phyloP scores from a whole-genome alignment of 2,113 vertebrate genomes.

The Osmerus eperlanus region DNA sequence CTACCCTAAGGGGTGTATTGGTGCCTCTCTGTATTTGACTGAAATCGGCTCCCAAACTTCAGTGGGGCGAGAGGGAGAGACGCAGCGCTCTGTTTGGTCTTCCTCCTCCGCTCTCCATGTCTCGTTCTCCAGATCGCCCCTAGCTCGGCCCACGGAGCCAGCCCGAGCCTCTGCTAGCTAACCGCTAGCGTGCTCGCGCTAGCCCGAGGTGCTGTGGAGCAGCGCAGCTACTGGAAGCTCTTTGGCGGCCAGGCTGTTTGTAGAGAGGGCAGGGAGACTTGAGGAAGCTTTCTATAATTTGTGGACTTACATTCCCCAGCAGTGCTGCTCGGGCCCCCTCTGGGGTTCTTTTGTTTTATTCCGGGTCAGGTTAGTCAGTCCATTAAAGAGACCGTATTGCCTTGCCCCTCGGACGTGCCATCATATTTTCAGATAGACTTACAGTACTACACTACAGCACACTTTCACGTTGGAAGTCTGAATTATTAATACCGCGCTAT shows the following conservation, averaged over 20 bases:
- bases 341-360: slow-evolving; percentile 35
- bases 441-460: slow-evolving; percentile 56
- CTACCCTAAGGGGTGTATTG: slow-evolving; percentile 20
- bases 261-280: slow-evolving; percentile 37
- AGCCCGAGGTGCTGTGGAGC: not conserved
- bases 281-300: slow-evolving; percentile 36
- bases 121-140: slow-evolving; percentile 22
- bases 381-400: slow-evolving; percentile 35
- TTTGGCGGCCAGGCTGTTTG: slow-evolving; percentile 5
- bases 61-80: slow-evolving; percentile 75
- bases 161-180: too few relatives aligned
- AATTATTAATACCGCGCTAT: slow-evolving; percentile 64
- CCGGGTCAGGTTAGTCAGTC: slow-evolving; percentile 21
- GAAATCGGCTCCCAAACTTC: slow-evolving; percentile 80
- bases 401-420: slow-evolving; percentile 39
- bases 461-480: slow-evolving; percentile 49
- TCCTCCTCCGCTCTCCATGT: slow-evolving; percentile 49
- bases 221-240: not conserved
- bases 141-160: too few relatives aligned
- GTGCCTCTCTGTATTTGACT: slow-evolving; percentile 65
- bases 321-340: slow-evolving; percentile 20
- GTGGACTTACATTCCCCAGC: slow-evolving; percentile 25
- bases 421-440: slow-evolving; percentile 61
- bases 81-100: slow-evolving; percentile 21
- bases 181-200: not conserved